Percentiles rank a stretch among this genome's conserved stretches.
Conservation (phyloP, 2,113 vertebrate species). For the Gadus macrocephalus region DNA sequence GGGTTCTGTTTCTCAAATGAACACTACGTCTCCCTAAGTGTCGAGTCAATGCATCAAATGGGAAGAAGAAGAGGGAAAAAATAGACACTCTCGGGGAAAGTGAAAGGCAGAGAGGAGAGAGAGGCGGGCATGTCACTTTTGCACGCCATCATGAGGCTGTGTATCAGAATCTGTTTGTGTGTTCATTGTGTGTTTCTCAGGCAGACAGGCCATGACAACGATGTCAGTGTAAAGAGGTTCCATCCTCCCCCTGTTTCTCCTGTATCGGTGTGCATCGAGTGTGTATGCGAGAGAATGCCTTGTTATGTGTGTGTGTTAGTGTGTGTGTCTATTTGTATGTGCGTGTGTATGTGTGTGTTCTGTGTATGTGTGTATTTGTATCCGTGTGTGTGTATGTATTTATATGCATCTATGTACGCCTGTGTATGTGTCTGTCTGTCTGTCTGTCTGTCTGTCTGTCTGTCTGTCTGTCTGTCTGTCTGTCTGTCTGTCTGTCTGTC, state of each 20-base stretch:
- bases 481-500: too few species aligned
- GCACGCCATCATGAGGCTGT: constrained; percentile 49
- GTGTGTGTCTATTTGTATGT: too few species aligned
- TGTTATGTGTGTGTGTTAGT: too few species aligned
- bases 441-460: too few species aligned
- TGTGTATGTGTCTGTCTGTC: too few species aligned
- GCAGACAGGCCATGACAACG: constrained; percentile 17
- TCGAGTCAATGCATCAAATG: constrained; percentile 52
- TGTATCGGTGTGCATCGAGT: constrained; percentile 1
- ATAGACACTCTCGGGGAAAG: not conserved
- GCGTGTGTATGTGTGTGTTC: too few species aligned
- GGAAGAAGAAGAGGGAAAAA: constrained; percentile 15
- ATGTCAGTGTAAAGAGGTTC: constrained; percentile 17
- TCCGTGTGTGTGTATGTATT: too few species aligned
- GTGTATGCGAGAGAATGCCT: too few species aligned
- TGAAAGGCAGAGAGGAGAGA: constrained; percentile 30
- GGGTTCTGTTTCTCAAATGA: constrained; percentile 39
- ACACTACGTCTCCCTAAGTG: constrained; percentile 36
- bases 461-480: too few species aligned
- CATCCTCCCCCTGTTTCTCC: constrained; percentile 10
- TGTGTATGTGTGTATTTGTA: too few species aligned
- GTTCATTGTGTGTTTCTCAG: constrained; percentile 50
- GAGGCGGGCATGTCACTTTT: constrained; percentile 33
- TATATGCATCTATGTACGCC: too few species aligned
- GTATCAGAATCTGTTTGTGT: constrained; percentile 42